Percentiles rank a stretch among this genome's conserved stretches.
These are phyloP conservation scores for Sparidentex hasta DNA, from an alignment of 2,797 vertebrate genomes.

Conservation along the genomic window DNA sequence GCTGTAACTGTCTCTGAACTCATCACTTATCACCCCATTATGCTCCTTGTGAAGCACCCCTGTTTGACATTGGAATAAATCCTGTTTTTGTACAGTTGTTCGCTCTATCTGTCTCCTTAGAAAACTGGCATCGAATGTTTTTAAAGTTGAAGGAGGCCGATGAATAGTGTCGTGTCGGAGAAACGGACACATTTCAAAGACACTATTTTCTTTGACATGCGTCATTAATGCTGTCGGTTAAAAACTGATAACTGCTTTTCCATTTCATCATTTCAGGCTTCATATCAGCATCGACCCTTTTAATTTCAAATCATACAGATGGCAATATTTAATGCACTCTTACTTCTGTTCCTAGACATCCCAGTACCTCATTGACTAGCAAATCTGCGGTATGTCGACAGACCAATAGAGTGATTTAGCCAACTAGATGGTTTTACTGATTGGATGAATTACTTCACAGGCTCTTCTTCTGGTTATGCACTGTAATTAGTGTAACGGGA, in stretches of 20 bases:
- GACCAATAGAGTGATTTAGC: too few species aligned
- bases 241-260: not conserved
- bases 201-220: not conserved
- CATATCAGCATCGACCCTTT: not conserved
- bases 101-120: conserved; percentile 8
- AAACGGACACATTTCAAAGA: conserved; percentile 2
- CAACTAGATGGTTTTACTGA: too few species aligned
- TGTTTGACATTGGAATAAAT: conserved; percentile 45
- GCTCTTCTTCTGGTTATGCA: too few species aligned
- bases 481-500: too few species aligned
- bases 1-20: not conserved
- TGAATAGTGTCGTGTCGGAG: not conserved
- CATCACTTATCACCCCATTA: conserved; percentile 3
- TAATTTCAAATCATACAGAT: too few species aligned
- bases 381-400: too few species aligned
- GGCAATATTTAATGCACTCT: too few species aligned
- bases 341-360: too few species aligned
- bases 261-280: not conserved
- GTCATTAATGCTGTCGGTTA: not conserved
- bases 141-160: not conserved
- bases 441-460: too few species aligned
- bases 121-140: conserved; percentile 31
- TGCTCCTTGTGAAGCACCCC: conserved; percentile 21
- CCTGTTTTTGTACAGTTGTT: conserved; percentile 19
- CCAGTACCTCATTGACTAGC: too few species aligned